Evolutionary conservation across 1,140 invertebrate species (phyloP).

Genomic region (Mizuhopecten yessoensis): DNA sequence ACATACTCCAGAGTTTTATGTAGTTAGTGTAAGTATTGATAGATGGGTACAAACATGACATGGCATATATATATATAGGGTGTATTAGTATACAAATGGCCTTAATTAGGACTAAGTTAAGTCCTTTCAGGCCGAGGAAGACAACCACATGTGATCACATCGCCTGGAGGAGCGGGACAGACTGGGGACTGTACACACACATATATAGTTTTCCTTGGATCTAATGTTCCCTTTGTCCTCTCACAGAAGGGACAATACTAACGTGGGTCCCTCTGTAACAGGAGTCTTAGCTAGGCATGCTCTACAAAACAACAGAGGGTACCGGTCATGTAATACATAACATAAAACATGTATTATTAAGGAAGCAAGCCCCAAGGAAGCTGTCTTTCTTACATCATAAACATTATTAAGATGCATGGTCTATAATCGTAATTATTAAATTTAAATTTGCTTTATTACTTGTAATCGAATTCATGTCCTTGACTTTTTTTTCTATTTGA

Average conservation of each 20-base stretch:
- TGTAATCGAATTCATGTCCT: too few relatives aligned
- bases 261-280: background rate
- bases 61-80: background rate
- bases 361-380: too few relatives aligned
- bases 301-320: too few relatives aligned
- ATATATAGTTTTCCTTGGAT: background rate
- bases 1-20: background rate
- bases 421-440: too few relatives aligned
- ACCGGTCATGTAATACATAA: too few relatives aligned
- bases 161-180: background rate
- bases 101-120: too few relatives aligned
- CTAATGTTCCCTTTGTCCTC: background rate
- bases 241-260: background rate
- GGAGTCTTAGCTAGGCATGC: background rate
- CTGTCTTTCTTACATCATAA: too few relatives aligned
- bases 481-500: too few relatives aligned
- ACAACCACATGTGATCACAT: background rate
- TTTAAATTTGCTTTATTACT: too few relatives aligned
- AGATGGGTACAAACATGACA: background rate
- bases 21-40: background rate
- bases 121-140: background rate
- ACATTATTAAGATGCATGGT: too few relatives aligned
- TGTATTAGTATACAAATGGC: background rate
- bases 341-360: too few relatives aligned
- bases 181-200: background rate